phyloP scores from a whole-genome alignment of 2,797 vertebrate genomes.

The Setipinna tenuifilis region DNA sequence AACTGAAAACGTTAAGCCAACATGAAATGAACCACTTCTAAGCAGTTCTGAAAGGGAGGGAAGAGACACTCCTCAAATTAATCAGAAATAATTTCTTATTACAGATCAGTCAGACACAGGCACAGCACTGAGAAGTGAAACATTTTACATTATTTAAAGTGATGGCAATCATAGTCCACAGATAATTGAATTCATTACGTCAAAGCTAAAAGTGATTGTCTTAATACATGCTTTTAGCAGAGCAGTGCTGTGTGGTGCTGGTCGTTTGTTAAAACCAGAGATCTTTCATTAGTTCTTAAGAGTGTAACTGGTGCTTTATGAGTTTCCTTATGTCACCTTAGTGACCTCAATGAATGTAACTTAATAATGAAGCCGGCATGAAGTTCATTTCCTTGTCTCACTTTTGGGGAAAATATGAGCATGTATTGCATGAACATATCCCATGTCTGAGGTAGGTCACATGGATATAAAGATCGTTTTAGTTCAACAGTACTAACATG shows the following conservation, averaged over 20 bases:
- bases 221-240: conserved; percentile 3
- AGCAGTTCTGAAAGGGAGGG: no score
- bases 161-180: conserved; percentile 29
- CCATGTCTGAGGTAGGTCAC: neutral
- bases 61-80: neutral
- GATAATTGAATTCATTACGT: conserved; percentile 30
- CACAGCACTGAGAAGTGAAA: neutral
- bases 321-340: neutral
- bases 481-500: neutral
- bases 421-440: neutral
- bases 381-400: neutral
- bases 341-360: neutral
- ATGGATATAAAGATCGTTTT: neutral
- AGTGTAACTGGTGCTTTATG: neutral
- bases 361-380: neutral
- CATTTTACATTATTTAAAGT: conserved; percentile 4
- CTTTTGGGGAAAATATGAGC: neutral
- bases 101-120: neutral
- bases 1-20: no score
- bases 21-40: no score
- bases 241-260: neutral
- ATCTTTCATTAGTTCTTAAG: neutral
- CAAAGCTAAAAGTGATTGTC: neutral
- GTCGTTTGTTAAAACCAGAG: neutral
- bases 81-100: neutral